Percentiles rank a stretch among this genome's conserved stretches.
phyloP scores from a whole-genome alignment of 2,797 vertebrate genomes.

The Parotocinclus haroldoi region DNA sequence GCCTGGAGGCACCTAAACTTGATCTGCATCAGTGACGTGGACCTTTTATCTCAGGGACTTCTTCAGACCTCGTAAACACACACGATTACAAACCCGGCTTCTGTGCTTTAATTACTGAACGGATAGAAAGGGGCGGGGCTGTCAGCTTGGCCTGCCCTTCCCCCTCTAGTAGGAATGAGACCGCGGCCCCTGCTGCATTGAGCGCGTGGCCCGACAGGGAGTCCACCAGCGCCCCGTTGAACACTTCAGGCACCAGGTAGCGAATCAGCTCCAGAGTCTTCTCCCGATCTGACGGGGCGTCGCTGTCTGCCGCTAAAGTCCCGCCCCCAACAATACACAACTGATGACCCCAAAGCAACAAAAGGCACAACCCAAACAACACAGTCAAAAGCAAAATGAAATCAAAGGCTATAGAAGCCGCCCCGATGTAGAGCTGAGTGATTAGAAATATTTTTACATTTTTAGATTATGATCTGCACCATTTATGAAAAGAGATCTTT shows the following conservation, averaged over 20 bases:
- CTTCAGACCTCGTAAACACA: constrained; percentile 53
- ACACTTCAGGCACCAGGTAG: constrained; percentile 74
- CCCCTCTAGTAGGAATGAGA: constrained; percentile 66
- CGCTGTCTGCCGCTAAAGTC: constrained; percentile 65
- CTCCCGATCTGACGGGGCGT: constrained; percentile 68
- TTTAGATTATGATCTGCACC: too few species aligned
- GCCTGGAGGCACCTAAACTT: too few species aligned
- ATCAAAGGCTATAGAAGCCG: too few species aligned
- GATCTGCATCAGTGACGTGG: constrained; percentile 26
- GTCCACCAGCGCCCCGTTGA: constrained; percentile 75
- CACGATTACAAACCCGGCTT: constrained; percentile 71
- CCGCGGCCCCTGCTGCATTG: constrained; percentile 72
- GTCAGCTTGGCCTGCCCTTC: constrained; percentile 64
- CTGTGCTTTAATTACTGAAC: constrained; percentile 76
- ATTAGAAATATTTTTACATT: too few species aligned
- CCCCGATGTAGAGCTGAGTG: too few species aligned
- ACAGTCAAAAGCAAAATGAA: too few species aligned
- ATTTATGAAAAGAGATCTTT: too few species aligned
- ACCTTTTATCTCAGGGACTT: constrained; percentile 55
- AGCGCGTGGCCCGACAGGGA: constrained; percentile 75
- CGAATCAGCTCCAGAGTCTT: constrained; percentile 77
- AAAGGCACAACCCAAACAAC: constrained; percentile 35
- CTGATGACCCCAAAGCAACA: constrained; percentile 47
- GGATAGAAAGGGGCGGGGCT: constrained; percentile 65
- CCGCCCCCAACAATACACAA: constrained; percentile 68